Evolutionary conservation across 2,888 invertebrate species (phyloP), one percentile per base, ranked within the genome.

Genomic region (Emmelina monodactyla): DNA sequence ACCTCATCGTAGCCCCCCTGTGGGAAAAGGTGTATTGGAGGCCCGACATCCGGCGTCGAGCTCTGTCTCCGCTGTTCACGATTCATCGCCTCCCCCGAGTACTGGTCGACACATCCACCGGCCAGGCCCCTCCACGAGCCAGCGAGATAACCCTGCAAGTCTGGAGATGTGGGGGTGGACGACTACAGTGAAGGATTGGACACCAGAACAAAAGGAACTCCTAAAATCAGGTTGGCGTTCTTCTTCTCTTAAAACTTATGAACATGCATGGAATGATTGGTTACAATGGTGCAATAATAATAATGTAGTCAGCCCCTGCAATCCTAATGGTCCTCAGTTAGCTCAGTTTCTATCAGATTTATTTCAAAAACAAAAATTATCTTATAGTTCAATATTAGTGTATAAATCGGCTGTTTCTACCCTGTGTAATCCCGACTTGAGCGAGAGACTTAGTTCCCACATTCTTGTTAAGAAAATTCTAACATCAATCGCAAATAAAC

Each of bases 121-220:
- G 30, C 2, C 25, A 11, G 3, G 29, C 35, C 16, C 39, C 39
- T 1, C 35, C 35, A 7, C 14, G 33, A 4, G 29, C 29, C 4
- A 3, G 16, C 7, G 19, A 38, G 7, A 15, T 43, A 25, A 10
- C 9, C 1, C 15, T 39, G 10, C 37, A 39, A 16, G 40, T n/a
- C n/a, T n/a, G 50, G 49, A 50, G 39, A 44, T 46, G 45, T n/a
- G 39, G 45, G 48, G 50, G 48, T 52, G 50, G 49, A 6, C 37
- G 1, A 28, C 37, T 5, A 14, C 7, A 12, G 10, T 45, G 35
- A 31, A 6, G 1, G 16, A 4, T 1, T 51, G 49, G 49, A 37
- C 32, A 6, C 9, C 28, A 3, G 22, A 37, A 2, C 47, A 49
- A 33, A 19, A 29, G 16, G 9, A 25, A 0, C 14, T 49, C 1